Evolutionary conservation across 2,888 invertebrate species (phyloP).

Genomic region (Drosophila niveifrons): DNA sequence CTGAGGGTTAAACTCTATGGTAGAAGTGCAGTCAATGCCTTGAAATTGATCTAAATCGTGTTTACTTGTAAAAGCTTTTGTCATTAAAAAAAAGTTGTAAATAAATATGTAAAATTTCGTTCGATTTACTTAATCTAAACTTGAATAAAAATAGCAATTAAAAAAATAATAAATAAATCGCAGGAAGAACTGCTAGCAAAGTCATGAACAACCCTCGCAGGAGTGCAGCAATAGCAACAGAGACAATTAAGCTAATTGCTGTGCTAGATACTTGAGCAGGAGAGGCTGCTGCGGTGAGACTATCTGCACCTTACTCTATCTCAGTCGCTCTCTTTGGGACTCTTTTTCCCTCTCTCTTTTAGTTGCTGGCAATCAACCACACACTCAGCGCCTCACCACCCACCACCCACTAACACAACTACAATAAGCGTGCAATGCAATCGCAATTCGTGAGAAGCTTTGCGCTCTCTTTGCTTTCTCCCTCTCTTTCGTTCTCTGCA

Average conservation of each 20-base stretch:
- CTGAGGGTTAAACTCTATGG: too few relatives aligned
- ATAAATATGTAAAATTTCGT: too few relatives aligned
- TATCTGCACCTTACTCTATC: constrained; percentile 33
- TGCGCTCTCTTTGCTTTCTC: constrained; percentile 25
- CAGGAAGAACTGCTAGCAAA: not conserved
- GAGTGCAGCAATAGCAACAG: constrained; percentile 48
- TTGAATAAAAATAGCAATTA: too few relatives aligned
- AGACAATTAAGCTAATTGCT: constrained; percentile 83
- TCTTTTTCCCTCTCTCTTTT: not conserved
- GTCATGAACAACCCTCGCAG: constrained; percentile 38
- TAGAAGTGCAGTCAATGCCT: too few relatives aligned
- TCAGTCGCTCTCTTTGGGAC: not conserved
- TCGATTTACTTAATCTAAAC: too few relatives aligned
- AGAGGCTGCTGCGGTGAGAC: constrained; percentile 42
- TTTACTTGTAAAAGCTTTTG: too few relatives aligned
- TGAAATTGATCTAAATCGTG: too few relatives aligned
- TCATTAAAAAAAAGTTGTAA: too few relatives aligned
- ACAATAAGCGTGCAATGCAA: constrained; percentile 25
- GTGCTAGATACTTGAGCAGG: constrained; percentile 42
- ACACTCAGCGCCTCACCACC: constrained; percentile 7
- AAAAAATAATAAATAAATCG: too few relatives aligned
- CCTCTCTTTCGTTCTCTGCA: constrained; percentile 6
- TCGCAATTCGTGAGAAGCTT: constrained; percentile 25
- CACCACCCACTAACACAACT: constrained; percentile 27
- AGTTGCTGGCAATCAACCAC: not conserved